Evolutionary conservation across 1,140 invertebrate species (phyloP).

Genomic region (Schmidtea mediterranea): DNA sequence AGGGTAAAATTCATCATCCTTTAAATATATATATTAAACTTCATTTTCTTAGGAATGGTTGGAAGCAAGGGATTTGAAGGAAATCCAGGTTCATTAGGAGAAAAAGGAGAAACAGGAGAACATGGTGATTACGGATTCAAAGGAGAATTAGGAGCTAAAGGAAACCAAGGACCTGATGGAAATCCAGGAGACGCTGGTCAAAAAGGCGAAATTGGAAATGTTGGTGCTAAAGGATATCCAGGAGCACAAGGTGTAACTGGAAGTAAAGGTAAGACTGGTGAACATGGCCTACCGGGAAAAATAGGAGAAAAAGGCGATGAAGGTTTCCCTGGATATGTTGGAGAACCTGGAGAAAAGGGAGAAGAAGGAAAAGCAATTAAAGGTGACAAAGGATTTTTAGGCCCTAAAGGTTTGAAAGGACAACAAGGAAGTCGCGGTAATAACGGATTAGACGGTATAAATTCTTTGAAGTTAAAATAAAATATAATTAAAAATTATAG

Average conservation of each 20-base stretch:
- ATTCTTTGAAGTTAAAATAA: no score
- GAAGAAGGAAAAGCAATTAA: not conserved
- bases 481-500: not conserved
- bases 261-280: not conserved
- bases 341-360: constrained; percentile 1
- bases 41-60: not conserved
- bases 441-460: not conserved
- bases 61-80: constrained; percentile 4
- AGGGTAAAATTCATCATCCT: not conserved
- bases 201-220: not conserved
- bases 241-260: constrained; percentile 5
- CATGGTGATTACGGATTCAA: not conserved
- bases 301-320: not conserved
- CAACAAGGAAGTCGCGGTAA: not conserved
- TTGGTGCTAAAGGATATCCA: not conserved
- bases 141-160: constrained; percentile 2
- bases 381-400: not conserved
- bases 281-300: not conserved
- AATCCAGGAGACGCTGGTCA: not conserved
- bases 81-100: constrained; percentile 1
- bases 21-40: not conserved
- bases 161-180: constrained; percentile 1
- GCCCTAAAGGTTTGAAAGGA: not conserved
- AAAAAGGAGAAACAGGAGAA: constrained; percentile 1
- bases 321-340: not conserved